Conservation (phyloP, 2,888 invertebrate genomes). For the Fragum sueziense region DNA sequence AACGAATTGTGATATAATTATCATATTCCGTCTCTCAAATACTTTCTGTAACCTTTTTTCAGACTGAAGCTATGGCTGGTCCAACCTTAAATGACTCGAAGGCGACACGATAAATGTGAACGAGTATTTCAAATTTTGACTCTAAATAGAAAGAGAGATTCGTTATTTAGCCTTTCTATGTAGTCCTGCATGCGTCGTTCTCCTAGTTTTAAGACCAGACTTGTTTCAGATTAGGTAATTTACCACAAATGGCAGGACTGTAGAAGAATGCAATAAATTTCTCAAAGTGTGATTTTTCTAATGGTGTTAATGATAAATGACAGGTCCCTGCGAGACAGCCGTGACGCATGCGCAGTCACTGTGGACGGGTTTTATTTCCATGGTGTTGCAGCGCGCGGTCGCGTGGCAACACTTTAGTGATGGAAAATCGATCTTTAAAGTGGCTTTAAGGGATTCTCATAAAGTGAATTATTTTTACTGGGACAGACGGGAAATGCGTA, state of each 20-base stretch:
- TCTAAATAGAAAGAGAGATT: too few relatives aligned
- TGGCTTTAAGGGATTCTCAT: neutral
- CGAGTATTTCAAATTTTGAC: too few relatives aligned
- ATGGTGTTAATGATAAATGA: slow-evolving; percentile 15
- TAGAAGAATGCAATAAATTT: slow-evolving; percentile 12
- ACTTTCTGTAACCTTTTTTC: too few relatives aligned
- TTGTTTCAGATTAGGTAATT: too few relatives aligned
- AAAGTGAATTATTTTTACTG: neutral
- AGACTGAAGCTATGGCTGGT: too few relatives aligned
- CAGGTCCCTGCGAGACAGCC: slow-evolving; percentile 11
- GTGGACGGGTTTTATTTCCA: slow-evolving; percentile 11
- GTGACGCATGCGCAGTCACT: slow-evolving; percentile 16
- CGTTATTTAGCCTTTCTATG: too few relatives aligned
- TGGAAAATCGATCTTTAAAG: slow-evolving; percentile 7
- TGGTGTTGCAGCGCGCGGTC: neutral
- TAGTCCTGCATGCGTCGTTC: too few relatives aligned
- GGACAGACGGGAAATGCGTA: neutral
- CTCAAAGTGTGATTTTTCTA: neutral
- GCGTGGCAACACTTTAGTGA: neutral
- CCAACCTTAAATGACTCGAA: too few relatives aligned
- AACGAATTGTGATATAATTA: too few relatives aligned
- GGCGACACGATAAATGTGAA: too few relatives aligned
- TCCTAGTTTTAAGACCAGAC: too few relatives aligned
- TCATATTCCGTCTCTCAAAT: too few relatives aligned
- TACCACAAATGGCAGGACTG: neutral